Percentiles rank a stretch among this genome's conserved stretches.
phyloP scores from a whole-genome alignment of 2,888 invertebrate genomes.

The Nasonovia ribisnigri region DNA sequence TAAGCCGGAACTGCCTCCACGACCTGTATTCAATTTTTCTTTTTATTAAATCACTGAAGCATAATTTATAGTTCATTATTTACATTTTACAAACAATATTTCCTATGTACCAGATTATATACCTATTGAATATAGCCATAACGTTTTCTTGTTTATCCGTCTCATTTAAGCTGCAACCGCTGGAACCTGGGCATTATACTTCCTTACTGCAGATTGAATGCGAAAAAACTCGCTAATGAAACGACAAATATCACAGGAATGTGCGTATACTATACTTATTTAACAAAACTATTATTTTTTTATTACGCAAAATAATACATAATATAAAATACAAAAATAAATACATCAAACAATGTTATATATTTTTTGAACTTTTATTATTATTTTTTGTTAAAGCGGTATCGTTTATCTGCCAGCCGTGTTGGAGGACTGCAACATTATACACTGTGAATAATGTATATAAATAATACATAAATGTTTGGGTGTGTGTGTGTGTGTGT shows the following conservation, averaged over 20 bases:
- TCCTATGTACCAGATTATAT: background rate
- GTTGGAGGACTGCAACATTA: background rate
- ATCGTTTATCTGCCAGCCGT: constrained; percentile 28
- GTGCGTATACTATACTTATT: background rate
- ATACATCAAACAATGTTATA: background rate
- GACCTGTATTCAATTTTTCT: background rate
- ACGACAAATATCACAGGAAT: background rate
- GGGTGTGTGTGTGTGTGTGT: too few relatives aligned
- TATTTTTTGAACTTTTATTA: background rate
- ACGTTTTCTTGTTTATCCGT: background rate
- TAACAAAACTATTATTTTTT: background rate
- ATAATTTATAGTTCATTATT: background rate
- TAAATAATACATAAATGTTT: background rate
- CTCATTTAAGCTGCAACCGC: background rate
- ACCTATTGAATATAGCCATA: background rate
- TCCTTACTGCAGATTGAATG: background rate
- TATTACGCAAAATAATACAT: background rate
- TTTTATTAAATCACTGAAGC: background rate
- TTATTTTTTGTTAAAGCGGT: constrained; percentile 32
- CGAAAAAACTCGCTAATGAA: background rate
- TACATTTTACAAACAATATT: background rate
- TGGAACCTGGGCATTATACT: background rate
- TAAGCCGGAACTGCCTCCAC: background rate
- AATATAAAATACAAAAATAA: background rate
- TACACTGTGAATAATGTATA: background rate